Base-by-base conservation (phyloP, 2,888 invertebrate species). In the Sepioteuthis lessoniana region DNA sequence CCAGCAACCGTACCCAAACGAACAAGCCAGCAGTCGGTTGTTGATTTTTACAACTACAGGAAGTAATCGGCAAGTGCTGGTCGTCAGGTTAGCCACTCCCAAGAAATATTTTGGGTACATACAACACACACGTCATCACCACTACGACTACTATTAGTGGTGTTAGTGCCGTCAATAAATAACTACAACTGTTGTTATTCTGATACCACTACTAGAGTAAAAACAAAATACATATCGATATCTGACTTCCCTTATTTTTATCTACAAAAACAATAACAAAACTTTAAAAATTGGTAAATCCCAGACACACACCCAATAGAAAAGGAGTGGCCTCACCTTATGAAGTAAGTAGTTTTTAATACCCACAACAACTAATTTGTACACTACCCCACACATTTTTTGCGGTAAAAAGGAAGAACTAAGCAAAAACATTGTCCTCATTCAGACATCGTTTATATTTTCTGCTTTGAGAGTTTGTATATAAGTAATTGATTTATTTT, bases 1-100 rank as follows among this genome's bases (percentile, higher is more conserved):
- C 4, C 3, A 42, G 7, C 2, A 21, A 55, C 55, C 25, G 21
- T 50, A 50, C 21, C 16, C 50, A 21, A 50, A 55, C 55, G 25
- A 3, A 50, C 16, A 21, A 19, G 3, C 19, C 25, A 55, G 55
- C 28, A 55, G 55, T 55, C 25, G 25, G 25, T 4, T 55, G 21
- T 5, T 3, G 95, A 91, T 35, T 37, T 93, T 37, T 25, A 21
- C 55, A 55, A 55, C 55, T 55, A 7, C 55, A 55, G 55, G 25
- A 55, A 19, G 28, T 55, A 55, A 55, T 25, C 55, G 2, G 55
- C 55, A 55, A 55, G 55, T 55, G 55, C 55, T 55, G 21, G 25
- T 25, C 21, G 55, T 55, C 55, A 55, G 21, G 55, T 55, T 21
- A 76, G 76, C 76, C 76, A 76, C 76, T 76, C 76, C 76, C 76